phyloP scores from a whole-genome alignment of 2,797 vertebrate genomes.

The Cryptoprocta ferox region DNA sequence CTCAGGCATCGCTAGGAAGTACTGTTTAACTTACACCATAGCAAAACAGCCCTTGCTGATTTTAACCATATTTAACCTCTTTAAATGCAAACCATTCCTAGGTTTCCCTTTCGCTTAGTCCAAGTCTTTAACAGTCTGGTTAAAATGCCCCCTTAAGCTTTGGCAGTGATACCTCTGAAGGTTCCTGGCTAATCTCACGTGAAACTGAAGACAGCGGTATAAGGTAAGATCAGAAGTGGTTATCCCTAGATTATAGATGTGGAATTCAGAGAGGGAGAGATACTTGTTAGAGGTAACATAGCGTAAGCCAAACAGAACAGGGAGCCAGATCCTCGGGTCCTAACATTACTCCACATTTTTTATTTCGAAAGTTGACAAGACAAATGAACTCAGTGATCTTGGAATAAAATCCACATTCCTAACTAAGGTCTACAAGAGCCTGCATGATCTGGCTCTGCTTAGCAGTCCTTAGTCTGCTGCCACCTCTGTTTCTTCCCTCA shows the following conservation, averaged over 20 bases:
- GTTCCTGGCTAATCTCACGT: background rate
- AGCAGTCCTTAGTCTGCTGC: background rate
- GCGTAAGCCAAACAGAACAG: background rate
- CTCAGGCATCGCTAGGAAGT: background rate
- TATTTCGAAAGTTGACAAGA: slow-evolving; percentile 38
- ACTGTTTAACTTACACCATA: background rate
- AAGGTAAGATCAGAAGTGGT: background rate
- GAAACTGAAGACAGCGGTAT: background rate
- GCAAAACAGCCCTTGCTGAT: background rate
- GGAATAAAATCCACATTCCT: background rate
- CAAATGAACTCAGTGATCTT: slow-evolving; percentile 1
- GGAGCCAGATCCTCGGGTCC: background rate
- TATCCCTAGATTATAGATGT: background rate
- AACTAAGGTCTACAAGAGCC: background rate
- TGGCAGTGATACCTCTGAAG: background rate
- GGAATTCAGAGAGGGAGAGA: slow-evolving; percentile 3
- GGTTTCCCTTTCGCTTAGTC: background rate
- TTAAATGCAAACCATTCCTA: background rate
- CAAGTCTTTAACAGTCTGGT: background rate
- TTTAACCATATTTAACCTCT: background rate
- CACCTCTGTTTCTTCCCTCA: background rate
- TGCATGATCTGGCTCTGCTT: background rate
- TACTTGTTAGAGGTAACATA: background rate
- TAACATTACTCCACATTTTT: background rate
- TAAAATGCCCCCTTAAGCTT: background rate